These are phyloP conservation scores for Pachyuromys duprasi DNA, from an alignment of 2,797 vertebrate genomes.

Conservation along the genomic window DNA sequence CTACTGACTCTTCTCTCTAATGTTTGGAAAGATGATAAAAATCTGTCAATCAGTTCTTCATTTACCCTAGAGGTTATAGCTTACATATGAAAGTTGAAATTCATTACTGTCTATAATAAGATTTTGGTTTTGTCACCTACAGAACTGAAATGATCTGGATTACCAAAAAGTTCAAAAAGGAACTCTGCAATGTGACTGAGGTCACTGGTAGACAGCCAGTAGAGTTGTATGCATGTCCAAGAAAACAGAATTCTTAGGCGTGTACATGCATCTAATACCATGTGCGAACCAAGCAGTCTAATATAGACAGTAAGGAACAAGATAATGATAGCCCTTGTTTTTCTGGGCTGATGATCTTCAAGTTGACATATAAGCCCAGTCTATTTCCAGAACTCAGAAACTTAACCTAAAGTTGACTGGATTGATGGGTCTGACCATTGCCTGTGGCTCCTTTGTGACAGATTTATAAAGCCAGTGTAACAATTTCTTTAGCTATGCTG, in stretches of 20 bases:
- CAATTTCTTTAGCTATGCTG: neutral
- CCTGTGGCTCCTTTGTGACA: neutral
- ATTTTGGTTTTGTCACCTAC: constrained; percentile 30
- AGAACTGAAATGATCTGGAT: neutral
- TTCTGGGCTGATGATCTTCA: neutral
- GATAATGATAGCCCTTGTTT: neutral
- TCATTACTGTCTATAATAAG: neutral
- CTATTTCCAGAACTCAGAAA: constrained; percentile 51
- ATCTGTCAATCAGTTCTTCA: neutral
- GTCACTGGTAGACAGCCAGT: neutral
- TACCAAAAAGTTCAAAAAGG: constrained; percentile 38
- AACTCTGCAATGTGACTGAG: neutral
- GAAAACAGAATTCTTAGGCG: constrained; percentile 28
- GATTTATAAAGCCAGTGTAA: neutral
- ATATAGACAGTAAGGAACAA: neutral
- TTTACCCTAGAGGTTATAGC: neutral
- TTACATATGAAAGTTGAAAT: neutral
- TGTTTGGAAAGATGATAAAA: constrained; percentile 21
- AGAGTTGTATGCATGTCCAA: neutral
- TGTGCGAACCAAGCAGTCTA: neutral
- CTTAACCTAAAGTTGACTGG: neutral
- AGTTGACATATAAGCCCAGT: neutral
- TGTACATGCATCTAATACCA: neutral
- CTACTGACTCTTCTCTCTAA: neutral
- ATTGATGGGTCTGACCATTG: neutral